Evolutionary conservation across 2,113 vertebrate species (phyloP), one percentile per base, ranked within the genome.

Genomic region (Lamprologus speciosus): DNA sequence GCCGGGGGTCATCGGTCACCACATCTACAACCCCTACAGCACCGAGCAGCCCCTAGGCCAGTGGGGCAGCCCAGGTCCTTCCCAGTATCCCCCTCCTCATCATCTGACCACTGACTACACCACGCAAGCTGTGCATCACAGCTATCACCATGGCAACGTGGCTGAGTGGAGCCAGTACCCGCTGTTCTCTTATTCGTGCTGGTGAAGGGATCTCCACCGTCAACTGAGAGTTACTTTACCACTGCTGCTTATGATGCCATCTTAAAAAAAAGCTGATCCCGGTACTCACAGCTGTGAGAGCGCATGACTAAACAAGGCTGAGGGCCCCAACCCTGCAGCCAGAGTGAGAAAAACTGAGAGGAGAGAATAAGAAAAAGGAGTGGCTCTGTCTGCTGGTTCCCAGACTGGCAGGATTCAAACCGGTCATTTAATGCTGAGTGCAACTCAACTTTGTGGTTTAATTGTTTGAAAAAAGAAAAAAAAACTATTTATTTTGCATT

Each of bases 121-220:
- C 50, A 9, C 96, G 1, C 97, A 97, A 33, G 97, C 97, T 3
- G 90, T 97, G 81, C 95, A 97, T 5, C 96, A 97, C 0, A 94
- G 96, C 80, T 97, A 97, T 84, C 95, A 97, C 90, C 97, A 97
- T 0, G 95, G 97, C 87, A 95, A 96, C 83, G 7, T 98, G 95
- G 92, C 97, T 0, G 98, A 98, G 90, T 98, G 98, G 98, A 98
- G 97, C 95, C 98, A 98, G 87, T 98, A 97, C 93, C 97, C 97
- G 2, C 95, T 98, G 54, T 98, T 98, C 90, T 97, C 98, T 2
- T 98, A 98, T 2, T 97, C 97, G 12, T 98, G 97, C 96, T 98
- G 98, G 98, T 98, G 96, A 97, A 45, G 42, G 19, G 55, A 42
- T 21, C 50, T 16, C 54, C 11, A 2, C 3, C 4, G 58, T 28